Percentiles rank a stretch among this genome's conserved stretches.
These are phyloP conservation scores for Lottia scabra DNA, from an alignment of 2,888 invertebrate species.

Conservation along the genomic window DNA sequence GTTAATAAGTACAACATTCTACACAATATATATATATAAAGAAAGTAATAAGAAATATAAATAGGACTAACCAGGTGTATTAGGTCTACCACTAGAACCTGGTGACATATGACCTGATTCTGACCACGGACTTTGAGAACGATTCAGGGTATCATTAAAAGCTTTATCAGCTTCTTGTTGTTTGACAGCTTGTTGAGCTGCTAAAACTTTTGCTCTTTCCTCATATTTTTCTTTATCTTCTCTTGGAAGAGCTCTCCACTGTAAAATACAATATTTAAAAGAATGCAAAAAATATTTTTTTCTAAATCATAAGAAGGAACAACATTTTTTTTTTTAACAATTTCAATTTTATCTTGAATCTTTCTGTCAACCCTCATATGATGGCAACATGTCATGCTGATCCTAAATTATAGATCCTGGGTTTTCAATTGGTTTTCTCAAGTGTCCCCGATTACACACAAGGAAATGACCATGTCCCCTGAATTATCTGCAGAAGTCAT, in stretches of 20 bases:
- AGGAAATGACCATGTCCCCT: no score
- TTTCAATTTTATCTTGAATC: no score
- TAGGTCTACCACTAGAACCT: slow-evolving; percentile 32
- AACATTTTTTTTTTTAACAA: no score
- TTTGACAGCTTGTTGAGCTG: slow-evolving; percentile 82
- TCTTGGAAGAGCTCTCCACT: slow-evolving; percentile 93
- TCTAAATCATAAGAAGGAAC: no score
- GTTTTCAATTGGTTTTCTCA: no score
- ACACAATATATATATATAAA: not conserved
- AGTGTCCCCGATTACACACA: no score
- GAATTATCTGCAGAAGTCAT: no score
- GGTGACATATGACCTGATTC: slow-evolving; percentile 54
- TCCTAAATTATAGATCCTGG: no score
- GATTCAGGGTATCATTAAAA: slow-evolving; percentile 66
- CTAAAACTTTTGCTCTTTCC: slow-evolving; percentile 81
- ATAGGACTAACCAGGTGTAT: slow-evolving; percentile 31
- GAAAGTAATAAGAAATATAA: not conserved
- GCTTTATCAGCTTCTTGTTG: slow-evolving; percentile 63
- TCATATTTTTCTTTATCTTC: slow-evolving; percentile 94
- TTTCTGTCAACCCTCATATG: no score
- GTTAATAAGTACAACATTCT: no score
- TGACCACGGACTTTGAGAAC: slow-evolving; percentile 67
- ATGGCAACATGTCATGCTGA: no score
- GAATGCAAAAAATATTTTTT: no score
- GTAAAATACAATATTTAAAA: slow-evolving; percentile 54